These are phyloP conservation scores for Cnemophilus loriae DNA, from an alignment of 2,113 vertebrate species.

Conservation along the genomic window DNA sequence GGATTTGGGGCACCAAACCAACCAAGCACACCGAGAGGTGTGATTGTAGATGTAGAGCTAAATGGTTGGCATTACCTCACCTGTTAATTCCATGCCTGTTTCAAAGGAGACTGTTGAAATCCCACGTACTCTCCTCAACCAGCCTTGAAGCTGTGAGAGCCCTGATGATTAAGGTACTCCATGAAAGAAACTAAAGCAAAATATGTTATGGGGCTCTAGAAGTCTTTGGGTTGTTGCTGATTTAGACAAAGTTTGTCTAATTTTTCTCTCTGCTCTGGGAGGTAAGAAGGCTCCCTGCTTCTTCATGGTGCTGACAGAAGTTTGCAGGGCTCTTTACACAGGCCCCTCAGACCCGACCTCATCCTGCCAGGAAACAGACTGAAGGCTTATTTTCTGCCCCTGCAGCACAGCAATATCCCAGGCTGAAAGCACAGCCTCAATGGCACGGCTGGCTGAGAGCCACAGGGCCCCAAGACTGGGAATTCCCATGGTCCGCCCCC, in stretches of 20 bases:
- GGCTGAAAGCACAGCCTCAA: background rate
- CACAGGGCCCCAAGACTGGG: background rate
- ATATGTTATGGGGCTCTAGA: background rate
- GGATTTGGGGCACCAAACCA: background rate
- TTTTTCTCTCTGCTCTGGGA: background rate
- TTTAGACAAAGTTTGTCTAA: background rate
- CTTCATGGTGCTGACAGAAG: background rate
- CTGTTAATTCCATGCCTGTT: background rate
- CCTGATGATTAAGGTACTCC: background rate
- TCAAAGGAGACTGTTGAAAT: background rate
- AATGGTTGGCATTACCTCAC: background rate
- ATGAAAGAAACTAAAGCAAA: background rate
- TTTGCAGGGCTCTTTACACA: background rate
- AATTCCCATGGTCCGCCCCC: slow-evolving; percentile 27
- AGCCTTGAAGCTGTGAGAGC: background rate
- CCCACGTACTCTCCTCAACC: accelerated
- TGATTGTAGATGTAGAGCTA: background rate
- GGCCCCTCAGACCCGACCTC: background rate
- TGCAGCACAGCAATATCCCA: background rate
- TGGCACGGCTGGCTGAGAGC: slow-evolving; percentile 17
- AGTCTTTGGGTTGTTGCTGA: background rate
- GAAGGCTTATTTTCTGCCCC: background rate
- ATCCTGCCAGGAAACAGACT: background rate
- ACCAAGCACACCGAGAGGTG: background rate
- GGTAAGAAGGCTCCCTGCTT: background rate